Evolutionary conservation across 2,888 invertebrate species (phyloP).

Genomic region (Rhimphoctona megacephalus): DNA sequence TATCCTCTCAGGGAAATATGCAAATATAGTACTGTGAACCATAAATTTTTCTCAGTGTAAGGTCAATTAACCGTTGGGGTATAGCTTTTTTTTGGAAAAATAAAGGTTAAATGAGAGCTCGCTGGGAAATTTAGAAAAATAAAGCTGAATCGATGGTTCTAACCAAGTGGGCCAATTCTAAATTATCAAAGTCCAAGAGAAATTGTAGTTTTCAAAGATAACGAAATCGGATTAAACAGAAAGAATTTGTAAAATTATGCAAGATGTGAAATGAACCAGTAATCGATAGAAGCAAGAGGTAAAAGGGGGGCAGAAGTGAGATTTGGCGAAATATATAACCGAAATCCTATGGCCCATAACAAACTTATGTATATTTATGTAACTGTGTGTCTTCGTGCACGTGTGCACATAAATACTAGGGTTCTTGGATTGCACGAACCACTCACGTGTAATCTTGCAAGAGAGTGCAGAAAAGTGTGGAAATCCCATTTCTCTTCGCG

Average conservation of each 20-base stretch:
- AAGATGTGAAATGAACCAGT: background rate
- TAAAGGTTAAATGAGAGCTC: too few relatives aligned
- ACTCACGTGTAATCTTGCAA: conserved; percentile 47
- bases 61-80: background rate
- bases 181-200: background rate
- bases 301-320: background rate
- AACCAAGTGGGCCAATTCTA: background rate
- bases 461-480: conserved; percentile 60
- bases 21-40: too few relatives aligned
- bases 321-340: background rate
- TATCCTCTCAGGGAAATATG: too few relatives aligned
- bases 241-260: background rate
- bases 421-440: conserved; percentile 25
- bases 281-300: background rate
- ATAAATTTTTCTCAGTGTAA: too few relatives aligned
- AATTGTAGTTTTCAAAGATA: background rate
- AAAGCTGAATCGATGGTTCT: background rate
- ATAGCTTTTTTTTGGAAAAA: background rate
- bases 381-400: background rate
- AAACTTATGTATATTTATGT: background rate
- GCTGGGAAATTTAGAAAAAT: too few relatives aligned
- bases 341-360: background rate
- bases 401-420: background rate
- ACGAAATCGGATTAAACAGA: background rate
- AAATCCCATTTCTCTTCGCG: conserved; percentile 60